Evolutionary conservation across 2,888 invertebrate genomes (phyloP).

Genomic region (Nomada fabriciana): DNA sequence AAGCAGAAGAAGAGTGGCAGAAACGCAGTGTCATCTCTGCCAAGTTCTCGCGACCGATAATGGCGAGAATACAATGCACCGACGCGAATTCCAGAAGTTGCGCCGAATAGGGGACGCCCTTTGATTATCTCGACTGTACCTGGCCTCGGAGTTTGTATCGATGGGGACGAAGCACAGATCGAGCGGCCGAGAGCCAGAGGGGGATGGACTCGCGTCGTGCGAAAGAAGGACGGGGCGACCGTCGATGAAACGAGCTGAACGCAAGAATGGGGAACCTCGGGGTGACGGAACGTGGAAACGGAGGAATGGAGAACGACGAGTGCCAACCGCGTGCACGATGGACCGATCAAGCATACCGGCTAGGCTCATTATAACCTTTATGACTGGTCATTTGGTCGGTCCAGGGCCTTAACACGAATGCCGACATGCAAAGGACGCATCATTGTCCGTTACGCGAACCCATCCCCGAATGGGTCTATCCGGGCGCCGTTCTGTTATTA

Average conservation of each 20-base stretch:
- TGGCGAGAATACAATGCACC: slow-evolving; percentile 69
- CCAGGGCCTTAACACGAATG: slow-evolving; percentile 71
- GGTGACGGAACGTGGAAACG: slow-evolving; percentile 42
- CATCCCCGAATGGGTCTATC: slow-evolving; percentile 56
- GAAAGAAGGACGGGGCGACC: slow-evolving; percentile 35
- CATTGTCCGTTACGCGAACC: slow-evolving; percentile 60
- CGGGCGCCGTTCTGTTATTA: slow-evolving; percentile 38
- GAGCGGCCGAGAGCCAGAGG: slow-evolving; percentile 20
- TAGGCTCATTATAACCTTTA: slow-evolving; percentile 78
- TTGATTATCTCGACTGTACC: slow-evolving; percentile 74
- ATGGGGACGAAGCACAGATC: slow-evolving; percentile 45
- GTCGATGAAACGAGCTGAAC: slow-evolving; percentile 16
- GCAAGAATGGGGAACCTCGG: slow-evolving; percentile 25
- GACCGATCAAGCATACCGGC: slow-evolving; percentile 71
- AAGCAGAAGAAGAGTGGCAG: slow-evolving; percentile 33
- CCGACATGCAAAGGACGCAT: slow-evolving; percentile 75
- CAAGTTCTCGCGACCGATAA: slow-evolving; percentile 67
- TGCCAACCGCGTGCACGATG: slow-evolving; percentile 61
- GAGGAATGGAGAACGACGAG: slow-evolving; percentile 48
- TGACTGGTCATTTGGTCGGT: slow-evolving; percentile 76
- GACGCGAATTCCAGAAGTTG: slow-evolving; percentile 72
- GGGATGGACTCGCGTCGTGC: slow-evolving; percentile 44
- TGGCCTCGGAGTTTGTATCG: slow-evolving; percentile 60
- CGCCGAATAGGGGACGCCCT: slow-evolving; percentile 68
- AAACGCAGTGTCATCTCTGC: slow-evolving; percentile 62